Evolutionary conservation across 2,113 vertebrate genomes (phyloP).

Genomic region (Microtus richardsoni): DNA sequence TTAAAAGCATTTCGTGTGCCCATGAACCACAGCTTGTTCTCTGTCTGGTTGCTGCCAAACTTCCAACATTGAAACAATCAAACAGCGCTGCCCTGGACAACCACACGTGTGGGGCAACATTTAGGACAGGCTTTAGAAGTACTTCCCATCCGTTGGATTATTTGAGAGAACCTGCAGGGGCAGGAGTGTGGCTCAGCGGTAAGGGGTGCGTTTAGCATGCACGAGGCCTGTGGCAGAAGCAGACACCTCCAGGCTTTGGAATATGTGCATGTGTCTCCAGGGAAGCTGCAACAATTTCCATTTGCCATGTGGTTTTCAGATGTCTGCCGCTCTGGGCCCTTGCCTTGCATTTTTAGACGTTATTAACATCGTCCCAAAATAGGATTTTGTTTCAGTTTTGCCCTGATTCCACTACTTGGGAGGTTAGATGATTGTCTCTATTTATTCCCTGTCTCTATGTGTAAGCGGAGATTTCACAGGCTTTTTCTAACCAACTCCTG

Average conservation of each 20-base stretch:
- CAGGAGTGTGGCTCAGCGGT: neutral
- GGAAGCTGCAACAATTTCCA: neutral
- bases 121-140: neutral
- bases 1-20: neutral
- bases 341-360: neutral
- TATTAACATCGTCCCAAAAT: neutral
- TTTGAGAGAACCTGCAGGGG: neutral
- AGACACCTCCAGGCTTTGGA: neutral
- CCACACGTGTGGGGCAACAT: neutral
- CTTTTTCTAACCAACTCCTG: neutral
- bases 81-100: neutral
- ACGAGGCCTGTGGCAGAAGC: neutral
- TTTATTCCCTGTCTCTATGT: neutral
- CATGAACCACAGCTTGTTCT: neutral
- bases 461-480: neutral
- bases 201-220: neutral
- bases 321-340: neutral
- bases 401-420: neutral
- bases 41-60: neutral
- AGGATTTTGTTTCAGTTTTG: neutral
- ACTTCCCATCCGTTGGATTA: neutral
- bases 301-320: neutral
- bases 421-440: neutral
- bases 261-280: too few relatives aligned
- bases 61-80: conserved; percentile 17